Base-by-base conservation (phyloP, 2,888 invertebrate species). In the Toxonevra muliebris region DNA sequence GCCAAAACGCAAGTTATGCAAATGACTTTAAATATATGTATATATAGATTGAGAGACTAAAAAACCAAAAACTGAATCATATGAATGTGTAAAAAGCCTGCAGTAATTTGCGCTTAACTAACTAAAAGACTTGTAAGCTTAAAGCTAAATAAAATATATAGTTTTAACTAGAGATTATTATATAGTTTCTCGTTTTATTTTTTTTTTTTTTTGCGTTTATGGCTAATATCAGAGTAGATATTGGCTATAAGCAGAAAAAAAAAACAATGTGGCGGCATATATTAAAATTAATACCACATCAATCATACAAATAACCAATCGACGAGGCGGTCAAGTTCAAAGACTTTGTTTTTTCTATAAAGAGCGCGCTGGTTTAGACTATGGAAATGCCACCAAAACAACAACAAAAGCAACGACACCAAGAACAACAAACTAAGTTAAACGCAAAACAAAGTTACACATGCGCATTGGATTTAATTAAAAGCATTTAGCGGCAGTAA, bases 211-310 rank as follows among this genome's bases (percentile, higher is more conserved):
- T 15, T 30, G 30, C 30, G 30, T 30, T 30, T 30, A 30, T 30
- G 30, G 30, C 30, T 30, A 30, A 30, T 30, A 30, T 30, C 30
- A 30, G 30, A 30, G 30, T 30, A 30, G 30, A 15, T 54, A 43
- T 59, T 43, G 12, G 19, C 40, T 19, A n/a, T 3, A 17, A 42
- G 62, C 17, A 19, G 15, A 42, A 43, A 13, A 5, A 8, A 53
- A 30, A 50, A 50, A 30, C 17, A 64, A 45, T 17, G 50, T 13
- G 13, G 50, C 41, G 40, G 41, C 48, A 52, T 60, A 60, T 61
- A 55, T 66, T 66, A 81, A 82, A 82, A 81, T 81, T 80, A 80
- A 82, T 82, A 82, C 80, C 77, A 82, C 81, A 82, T 82, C 81
- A 82, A 82, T 82, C 81, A 82, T 81, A 30, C 30, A 30, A 30